Evolutionary conservation across 2,113 vertebrate species (phyloP).

Genomic region (Phyllostomus hastatus): DNA sequence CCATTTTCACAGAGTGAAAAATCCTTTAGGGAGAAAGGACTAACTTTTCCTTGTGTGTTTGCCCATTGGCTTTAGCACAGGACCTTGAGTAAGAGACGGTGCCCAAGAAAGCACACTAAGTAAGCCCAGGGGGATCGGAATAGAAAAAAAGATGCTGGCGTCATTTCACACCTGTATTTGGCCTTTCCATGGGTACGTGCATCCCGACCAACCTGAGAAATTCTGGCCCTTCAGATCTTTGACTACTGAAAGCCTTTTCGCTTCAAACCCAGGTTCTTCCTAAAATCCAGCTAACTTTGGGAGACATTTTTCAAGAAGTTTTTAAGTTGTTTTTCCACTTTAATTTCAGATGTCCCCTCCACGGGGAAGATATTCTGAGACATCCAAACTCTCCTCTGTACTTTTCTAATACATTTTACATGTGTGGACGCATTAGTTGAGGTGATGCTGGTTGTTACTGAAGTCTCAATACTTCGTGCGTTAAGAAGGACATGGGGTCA

Average conservation of each 20-base stretch:
- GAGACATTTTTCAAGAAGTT: neutral
- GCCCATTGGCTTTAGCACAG: neutral
- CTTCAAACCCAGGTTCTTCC: neutral
- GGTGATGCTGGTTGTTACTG: neutral
- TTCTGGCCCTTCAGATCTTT: neutral
- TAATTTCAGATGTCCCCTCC: neutral
- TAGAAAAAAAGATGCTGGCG: no score
- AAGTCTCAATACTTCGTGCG: neutral
- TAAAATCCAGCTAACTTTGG: neutral
- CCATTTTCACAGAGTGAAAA: neutral
- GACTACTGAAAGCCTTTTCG: neutral
- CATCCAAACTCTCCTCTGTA: neutral
- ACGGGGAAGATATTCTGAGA: neutral
- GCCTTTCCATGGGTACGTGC: accelerated
- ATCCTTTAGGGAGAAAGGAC: neutral
- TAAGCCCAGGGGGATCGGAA: neutral
- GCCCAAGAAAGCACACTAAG: neutral
- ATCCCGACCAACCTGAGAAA: neutral
- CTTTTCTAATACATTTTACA: neutral
- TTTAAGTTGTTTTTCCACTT: neutral
- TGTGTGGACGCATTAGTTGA: neutral
- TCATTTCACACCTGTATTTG: neutral
- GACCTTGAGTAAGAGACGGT: neutral
- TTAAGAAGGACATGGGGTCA: neutral
- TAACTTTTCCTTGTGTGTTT: neutral